Percentiles rank a stretch among this genome's conserved stretches.
These are phyloP conservation scores for Norana najaformis DNA, from an alignment of 2,888 invertebrate genomes.

Conservation along the genomic window DNA sequence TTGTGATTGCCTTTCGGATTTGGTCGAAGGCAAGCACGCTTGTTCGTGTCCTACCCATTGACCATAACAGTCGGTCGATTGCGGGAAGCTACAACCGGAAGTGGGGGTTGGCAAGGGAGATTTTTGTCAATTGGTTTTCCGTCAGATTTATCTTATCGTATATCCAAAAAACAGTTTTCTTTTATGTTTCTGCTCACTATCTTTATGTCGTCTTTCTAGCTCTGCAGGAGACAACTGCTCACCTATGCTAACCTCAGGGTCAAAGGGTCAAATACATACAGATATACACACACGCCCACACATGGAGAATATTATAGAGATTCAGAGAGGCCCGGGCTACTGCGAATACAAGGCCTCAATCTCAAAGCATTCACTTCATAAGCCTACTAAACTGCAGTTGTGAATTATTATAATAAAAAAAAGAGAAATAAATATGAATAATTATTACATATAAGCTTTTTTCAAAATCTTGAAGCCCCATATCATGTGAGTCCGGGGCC, in stretches of 20 bases:
- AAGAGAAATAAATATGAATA: too few species aligned
- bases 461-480: too few species aligned
- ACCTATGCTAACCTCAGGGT: background rate
- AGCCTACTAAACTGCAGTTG: too few species aligned
- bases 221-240: background rate
- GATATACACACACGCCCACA: background rate
- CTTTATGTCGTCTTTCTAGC: background rate
- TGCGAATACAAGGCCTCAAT: too few species aligned
- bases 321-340: too few species aligned
- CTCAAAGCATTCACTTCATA: too few species aligned
- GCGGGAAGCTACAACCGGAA: background rate
- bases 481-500: too few species aligned
- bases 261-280: background rate
- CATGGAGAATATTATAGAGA: too few species aligned
- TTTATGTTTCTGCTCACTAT: background rate
- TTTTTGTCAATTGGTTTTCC: background rate
- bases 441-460: too few species aligned
- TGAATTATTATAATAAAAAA: too few species aligned
- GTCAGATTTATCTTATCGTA: background rate
- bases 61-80: background rate
- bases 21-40: background rate
- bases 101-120: background rate
- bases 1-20: too few species aligned
- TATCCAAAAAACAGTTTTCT: background rate
- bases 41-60: background rate